A percentile compares a stretch with the other conserved stretches of the same genome.
These are phyloP conservation scores for Cyprinus carpio DNA, from an alignment of 2,113 vertebrate species.

Conservation along the genomic window DNA sequence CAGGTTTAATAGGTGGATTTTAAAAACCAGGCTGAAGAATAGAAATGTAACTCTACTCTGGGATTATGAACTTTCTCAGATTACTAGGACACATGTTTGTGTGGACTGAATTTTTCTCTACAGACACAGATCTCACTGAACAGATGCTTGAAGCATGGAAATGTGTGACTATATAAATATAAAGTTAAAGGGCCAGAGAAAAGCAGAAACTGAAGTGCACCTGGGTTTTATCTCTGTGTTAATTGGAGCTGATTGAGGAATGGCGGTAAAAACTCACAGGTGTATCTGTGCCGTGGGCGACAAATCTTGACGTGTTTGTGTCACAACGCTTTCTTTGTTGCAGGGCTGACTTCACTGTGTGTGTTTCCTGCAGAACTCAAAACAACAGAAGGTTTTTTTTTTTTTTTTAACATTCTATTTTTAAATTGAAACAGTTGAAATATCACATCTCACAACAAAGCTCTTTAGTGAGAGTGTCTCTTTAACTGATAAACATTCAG, in stretches of 20 bases:
- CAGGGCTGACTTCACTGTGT: too few species aligned
- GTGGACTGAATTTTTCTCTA: not conserved
- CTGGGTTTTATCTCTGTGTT: not conserved
- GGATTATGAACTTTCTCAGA: not conserved
- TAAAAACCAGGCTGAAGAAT: not conserved
- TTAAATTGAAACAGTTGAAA: not conserved
- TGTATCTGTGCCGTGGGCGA: not conserved
- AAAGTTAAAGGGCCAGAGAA: not conserved
- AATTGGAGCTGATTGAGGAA: too few species aligned
- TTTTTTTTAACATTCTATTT: not conserved
- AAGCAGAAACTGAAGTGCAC: not conserved
- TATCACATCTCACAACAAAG: not conserved
- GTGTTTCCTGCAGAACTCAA: not conserved
- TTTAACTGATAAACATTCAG: not conserved
- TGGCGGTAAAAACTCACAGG: not conserved
- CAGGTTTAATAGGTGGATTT: not conserved
- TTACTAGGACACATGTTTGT: not conserved
- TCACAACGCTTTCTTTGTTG: not conserved
- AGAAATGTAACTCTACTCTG: not conserved
- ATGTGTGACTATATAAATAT: not conserved
- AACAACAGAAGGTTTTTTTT: too few species aligned
- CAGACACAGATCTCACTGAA: not conserved
- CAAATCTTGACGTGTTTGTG: not conserved
- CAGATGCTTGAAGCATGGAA: not conserved
- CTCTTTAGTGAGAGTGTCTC: not conserved